Conservation (phyloP, 2,888 invertebrate species). For the Plemyria rubiginata region DNA sequence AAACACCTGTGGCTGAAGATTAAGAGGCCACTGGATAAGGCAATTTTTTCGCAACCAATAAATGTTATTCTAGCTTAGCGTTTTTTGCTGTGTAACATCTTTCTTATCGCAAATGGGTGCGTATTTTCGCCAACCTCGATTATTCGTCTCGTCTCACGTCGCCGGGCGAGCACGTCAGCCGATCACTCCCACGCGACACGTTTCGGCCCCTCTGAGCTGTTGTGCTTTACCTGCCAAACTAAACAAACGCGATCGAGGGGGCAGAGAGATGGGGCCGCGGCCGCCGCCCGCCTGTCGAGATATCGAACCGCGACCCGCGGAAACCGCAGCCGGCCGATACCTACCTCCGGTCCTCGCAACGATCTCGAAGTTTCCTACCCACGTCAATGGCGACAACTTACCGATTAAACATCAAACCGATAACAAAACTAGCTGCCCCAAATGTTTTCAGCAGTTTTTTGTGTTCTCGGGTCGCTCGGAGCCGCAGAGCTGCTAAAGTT, state of each 20-base stretch:
- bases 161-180: conserved; percentile 53
- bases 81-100: conserved; percentile 23
- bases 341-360: conserved; percentile 40
- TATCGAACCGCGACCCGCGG: conserved; percentile 64
- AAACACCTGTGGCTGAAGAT: conserved; percentile 6
- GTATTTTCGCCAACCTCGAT: conserved; percentile 56
- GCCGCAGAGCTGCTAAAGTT: conserved; percentile 35
- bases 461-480: conserved; percentile 18
- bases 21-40: neutral
- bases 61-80: conserved; percentile 6
- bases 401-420: conserved; percentile 47
- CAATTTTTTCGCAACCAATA: neutral
- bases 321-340: conserved; percentile 59
- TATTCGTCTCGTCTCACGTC: conserved; percentile 48
- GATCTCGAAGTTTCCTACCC: conserved; percentile 56
- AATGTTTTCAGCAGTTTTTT: conserved; percentile 35
- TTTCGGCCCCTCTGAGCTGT: conserved; percentile 51
- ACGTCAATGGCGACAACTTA: conserved; percentile 56
- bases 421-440: conserved; percentile 49
- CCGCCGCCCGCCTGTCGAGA: conserved; percentile 44
- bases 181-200: conserved; percentile 63
- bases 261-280: conserved; percentile 42
- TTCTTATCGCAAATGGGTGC: conserved; percentile 41
- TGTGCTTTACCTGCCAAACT: conserved; percentile 76
- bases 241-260: conserved; percentile 59